A percentile compares a stretch with the other conserved stretches of the same genome.
Evolutionary conservation across 2,797 vertebrate species (phyloP).

Genomic region (Neosilurus hyrtlii): DNA sequence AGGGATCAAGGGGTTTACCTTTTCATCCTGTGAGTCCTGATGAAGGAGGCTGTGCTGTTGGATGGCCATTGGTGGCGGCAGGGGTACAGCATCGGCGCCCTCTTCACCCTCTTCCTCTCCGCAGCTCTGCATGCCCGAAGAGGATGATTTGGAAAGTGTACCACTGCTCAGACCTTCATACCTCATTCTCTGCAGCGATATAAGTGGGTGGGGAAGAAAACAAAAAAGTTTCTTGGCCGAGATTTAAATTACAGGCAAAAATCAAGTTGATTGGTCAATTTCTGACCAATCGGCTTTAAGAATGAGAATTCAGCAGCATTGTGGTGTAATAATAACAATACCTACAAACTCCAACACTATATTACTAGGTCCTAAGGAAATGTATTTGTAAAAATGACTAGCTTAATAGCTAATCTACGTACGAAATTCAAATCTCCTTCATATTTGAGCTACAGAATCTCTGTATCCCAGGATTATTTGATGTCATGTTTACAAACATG

Average conservation of each 20-base stretch:
- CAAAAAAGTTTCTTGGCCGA: background rate
- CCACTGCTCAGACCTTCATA: conserved; percentile 95
- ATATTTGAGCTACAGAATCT: background rate
- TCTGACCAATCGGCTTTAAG: background rate
- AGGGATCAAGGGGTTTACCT: conserved; percentile 72
- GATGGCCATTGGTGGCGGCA: conserved; percentile 97
- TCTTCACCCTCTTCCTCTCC: conserved; percentile 97
- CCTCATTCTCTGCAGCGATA: conserved; percentile 82
- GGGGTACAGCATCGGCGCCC: conserved; percentile 86
- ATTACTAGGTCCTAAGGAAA: background rate
- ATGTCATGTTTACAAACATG: background rate
- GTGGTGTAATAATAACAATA: background rate
- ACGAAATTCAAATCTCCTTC: background rate
- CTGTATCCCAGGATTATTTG: background rate
- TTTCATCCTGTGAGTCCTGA: conserved; percentile 93
- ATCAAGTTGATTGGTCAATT: background rate
- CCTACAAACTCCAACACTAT: background rate
- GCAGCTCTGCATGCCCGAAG: conserved; percentile 98
- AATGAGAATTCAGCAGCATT: background rate
- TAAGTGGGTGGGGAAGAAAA: conserved; percentile 4
- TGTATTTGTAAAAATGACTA: background rate
- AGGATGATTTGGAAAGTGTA: conserved; percentile 96
- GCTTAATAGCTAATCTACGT: background rate
- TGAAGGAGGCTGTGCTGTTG: conserved; percentile 98
- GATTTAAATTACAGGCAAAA: background rate